phyloP scores from a whole-genome alignment of 2,797 vertebrate species.

The Gouania willdenowi region DNA sequence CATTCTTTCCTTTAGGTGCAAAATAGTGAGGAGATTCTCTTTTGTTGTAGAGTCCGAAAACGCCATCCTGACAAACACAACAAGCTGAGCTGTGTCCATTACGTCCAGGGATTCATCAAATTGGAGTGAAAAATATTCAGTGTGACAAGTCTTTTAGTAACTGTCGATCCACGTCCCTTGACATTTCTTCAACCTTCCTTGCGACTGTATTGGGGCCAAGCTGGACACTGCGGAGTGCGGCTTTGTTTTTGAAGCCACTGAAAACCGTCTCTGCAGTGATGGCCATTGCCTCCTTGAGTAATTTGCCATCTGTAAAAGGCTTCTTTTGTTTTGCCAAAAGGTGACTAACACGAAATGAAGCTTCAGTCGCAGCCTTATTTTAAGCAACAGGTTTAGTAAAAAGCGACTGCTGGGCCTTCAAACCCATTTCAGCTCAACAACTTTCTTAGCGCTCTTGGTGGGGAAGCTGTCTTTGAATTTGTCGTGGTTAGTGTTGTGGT shows the following conservation, averaged over 20 bases:
- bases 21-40: background rate
- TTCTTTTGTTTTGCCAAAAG: conserved; percentile 13
- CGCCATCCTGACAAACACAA: background rate
- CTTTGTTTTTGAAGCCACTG: conserved; percentile 16
- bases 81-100: background rate
- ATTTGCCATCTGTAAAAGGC: conserved; percentile 5
- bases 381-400: conserved; percentile 5
- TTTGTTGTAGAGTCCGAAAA: background rate
- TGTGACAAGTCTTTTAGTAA: background rate
- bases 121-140: conserved; percentile 14
- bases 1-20: background rate
- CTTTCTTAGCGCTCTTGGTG: background rate
- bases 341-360: background rate
- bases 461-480: conserved; percentile 4
- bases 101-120: background rate
- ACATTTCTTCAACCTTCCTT: conserved; percentile 5
- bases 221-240: background rate
- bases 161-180: background rate
- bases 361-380: conserved; percentile 6
- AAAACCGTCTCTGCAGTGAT: background rate
- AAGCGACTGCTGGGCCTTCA: conserved; percentile 8
- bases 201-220: conserved; percentile 6
- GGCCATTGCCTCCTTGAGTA: conserved; percentile 7
- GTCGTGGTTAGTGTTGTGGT: conserved; percentile 1
- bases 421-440: background rate